These are phyloP conservation scores for Aulostomus chinensis DNA, from an alignment of 2,797 vertebrate species.

Conservation along the genomic window DNA sequence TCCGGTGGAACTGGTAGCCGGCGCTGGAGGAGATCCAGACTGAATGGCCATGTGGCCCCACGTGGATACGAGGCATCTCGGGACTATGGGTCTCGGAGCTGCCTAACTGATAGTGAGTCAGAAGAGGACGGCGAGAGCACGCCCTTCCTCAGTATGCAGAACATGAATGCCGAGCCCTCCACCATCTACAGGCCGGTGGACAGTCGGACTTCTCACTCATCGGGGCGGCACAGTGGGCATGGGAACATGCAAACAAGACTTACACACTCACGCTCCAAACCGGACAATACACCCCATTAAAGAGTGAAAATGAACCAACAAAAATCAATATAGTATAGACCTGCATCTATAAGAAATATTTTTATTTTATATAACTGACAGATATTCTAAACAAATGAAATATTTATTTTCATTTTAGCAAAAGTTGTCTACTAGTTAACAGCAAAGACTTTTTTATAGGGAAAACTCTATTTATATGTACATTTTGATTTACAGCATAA, in stretches of 20 bases:
- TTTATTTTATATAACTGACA: slow-evolving; percentile 99
- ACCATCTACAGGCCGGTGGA: slow-evolving; percentile 87
- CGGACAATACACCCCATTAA: slow-evolving; percentile 90
- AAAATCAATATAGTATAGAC: slow-evolving; percentile 85
- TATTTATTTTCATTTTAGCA: slow-evolving; percentile 99
- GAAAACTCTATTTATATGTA: slow-evolving; percentile 99
- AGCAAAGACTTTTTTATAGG: slow-evolving; percentile 99
- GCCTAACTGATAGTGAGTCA: slow-evolving; percentile 93
- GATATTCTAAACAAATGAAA: slow-evolving; percentile 99
- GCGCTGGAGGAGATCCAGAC: slow-evolving; percentile 92
- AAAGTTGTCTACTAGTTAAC: slow-evolving; percentile 99
- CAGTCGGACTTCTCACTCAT: slow-evolving; percentile 93
- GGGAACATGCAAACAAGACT: slow-evolving; percentile 87
- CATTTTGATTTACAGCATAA: slow-evolving; percentile 99
- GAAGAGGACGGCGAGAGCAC: slow-evolving; percentile 94
- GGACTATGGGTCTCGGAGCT: slow-evolving; percentile 92
- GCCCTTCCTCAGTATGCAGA: slow-evolving; percentile 95
- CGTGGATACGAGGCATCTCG: slow-evolving; percentile 88
- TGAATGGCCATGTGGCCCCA: slow-evolving; percentile 92
- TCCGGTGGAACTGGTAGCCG: slow-evolving; percentile 82
- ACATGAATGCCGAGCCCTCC: slow-evolving; percentile 89
- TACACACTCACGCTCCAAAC: slow-evolving; percentile 84
- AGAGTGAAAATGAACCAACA: slow-evolving; percentile 69
- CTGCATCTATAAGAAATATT: slow-evolving; percentile 94
- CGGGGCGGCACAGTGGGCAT: slow-evolving; percentile 84